These are phyloP conservation scores for Anabas testudineus DNA, from an alignment of 2,797 vertebrate species.

Conservation along the genomic window DNA sequence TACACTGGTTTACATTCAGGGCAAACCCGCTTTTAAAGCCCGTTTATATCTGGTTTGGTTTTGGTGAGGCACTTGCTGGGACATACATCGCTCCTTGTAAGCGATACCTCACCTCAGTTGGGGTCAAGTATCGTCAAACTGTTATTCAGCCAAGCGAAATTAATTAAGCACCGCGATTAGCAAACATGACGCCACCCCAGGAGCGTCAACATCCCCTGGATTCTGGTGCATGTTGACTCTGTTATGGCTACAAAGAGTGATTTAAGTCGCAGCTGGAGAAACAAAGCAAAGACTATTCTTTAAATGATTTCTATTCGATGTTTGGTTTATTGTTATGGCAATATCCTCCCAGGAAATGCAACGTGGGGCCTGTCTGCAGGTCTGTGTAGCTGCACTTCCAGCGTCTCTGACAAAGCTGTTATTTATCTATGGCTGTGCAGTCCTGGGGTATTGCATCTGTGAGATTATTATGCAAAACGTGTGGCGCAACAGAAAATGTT, in stretches of 20 bases:
- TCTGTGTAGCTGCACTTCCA: background rate
- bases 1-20: background rate
- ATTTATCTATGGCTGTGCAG: rapidly evolving
- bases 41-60: background rate
- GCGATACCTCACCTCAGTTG: constrained; percentile 17
- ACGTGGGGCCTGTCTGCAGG: background rate
- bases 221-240: background rate
- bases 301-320: background rate
- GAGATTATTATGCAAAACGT: background rate
- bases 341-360: background rate
- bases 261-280: background rate
- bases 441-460: background rate
- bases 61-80: background rate
- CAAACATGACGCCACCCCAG: constrained; percentile 44
- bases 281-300: background rate
- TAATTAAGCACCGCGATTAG: constrained; percentile 13
- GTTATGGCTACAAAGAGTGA: constrained; percentile 9
- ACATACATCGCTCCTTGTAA: background rate
- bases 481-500: constrained; percentile 7
- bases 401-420: background rate
- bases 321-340: too few species aligned
- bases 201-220: background rate
- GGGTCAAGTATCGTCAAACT: constrained; percentile 24
- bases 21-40: background rate
- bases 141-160: constrained; percentile 38